Conservation (phyloP, 2,113 vertebrate species). For the Psittacara wagleri region DNA sequence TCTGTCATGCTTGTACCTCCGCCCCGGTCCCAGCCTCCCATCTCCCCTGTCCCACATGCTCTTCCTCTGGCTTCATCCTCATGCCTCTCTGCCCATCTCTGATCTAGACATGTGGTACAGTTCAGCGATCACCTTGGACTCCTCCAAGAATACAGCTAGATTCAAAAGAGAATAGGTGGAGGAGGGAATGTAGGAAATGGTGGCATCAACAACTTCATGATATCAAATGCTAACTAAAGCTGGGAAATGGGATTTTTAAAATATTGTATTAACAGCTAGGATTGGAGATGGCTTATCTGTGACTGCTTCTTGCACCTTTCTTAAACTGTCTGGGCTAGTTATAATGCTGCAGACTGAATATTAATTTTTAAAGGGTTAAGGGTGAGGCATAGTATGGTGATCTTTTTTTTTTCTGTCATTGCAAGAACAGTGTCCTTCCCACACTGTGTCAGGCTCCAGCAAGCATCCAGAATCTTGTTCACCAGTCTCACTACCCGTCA, state of each 20-base stretch:
- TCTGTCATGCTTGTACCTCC: not conserved
- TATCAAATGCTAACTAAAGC: not conserved
- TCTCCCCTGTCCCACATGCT: not conserved
- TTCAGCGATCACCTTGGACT: not conserved
- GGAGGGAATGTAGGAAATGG: not conserved
- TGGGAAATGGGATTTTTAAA: not conserved
- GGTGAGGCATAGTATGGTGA: not conserved
- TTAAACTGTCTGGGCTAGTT: not conserved
- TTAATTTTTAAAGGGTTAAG: not conserved
- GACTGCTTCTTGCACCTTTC: not conserved
- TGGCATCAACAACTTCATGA: not conserved
- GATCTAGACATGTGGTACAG: fast-evolving
- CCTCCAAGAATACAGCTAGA: not conserved
- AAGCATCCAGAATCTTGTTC: not conserved
- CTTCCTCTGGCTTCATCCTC: not conserved
- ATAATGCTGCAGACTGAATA: not conserved
- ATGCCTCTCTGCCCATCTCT: not conserved
- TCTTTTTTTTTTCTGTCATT: not conserved
- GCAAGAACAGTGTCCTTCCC: not conserved
- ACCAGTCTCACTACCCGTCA: not conserved
- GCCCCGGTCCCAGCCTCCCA: not conserved
- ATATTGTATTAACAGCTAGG: not conserved
- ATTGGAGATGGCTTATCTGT: not conserved
- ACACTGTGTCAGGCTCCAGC: not conserved
- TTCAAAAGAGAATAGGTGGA: not conserved